These are phyloP conservation scores for Thera britannica DNA, from an alignment of 2,888 invertebrate genomes.

Conservation along the genomic window DNA sequence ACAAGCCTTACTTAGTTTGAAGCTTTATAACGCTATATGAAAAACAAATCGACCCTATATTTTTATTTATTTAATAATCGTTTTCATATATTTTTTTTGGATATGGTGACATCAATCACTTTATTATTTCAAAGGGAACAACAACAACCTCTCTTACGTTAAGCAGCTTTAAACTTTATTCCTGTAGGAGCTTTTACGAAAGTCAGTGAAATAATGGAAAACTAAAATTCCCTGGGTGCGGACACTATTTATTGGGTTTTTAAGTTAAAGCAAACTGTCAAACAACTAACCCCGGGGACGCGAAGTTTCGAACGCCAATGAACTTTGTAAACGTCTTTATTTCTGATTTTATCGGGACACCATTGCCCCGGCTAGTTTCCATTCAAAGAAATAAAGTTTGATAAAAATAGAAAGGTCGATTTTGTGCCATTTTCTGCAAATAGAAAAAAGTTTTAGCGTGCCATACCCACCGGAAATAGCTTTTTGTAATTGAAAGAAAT, in stretches of 20 bases:
- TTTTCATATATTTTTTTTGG: too few relatives aligned
- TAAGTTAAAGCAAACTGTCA: slow-evolving; percentile 75
- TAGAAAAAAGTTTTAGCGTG: background rate
- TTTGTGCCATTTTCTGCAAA: slow-evolving; percentile 7
- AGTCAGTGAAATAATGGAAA: slow-evolving; percentile 60
- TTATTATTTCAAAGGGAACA: slow-evolving; percentile 4
- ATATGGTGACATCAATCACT: background rate
- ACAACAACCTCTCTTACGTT: slow-evolving; percentile 30
- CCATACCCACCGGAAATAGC: background rate
- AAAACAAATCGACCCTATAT: too few relatives aligned
- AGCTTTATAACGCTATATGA: too few relatives aligned
- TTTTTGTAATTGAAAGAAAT: too few relatives aligned
- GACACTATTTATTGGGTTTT: slow-evolving; percentile 75
- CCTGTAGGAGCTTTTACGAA: slow-evolving; percentile 55
- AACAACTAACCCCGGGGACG: slow-evolving; percentile 64
- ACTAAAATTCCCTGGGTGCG: slow-evolving; percentile 62
- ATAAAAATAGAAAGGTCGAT: slow-evolving; percentile 9
- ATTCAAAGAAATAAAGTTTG: slow-evolving; percentile 28
- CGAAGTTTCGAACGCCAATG: slow-evolving; percentile 62
- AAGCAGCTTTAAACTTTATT: slow-evolving; percentile 41
- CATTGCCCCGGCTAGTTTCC: slow-evolving; percentile 43
- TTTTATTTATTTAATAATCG: too few relatives aligned
- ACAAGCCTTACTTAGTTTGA: too few relatives aligned
- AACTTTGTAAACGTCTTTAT: slow-evolving; percentile 72
- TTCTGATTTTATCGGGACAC: slow-evolving; percentile 63